Conservation (phyloP, 53 echinoderm and acorn worm genomes). For the Actinopyga echinites region DNA sequence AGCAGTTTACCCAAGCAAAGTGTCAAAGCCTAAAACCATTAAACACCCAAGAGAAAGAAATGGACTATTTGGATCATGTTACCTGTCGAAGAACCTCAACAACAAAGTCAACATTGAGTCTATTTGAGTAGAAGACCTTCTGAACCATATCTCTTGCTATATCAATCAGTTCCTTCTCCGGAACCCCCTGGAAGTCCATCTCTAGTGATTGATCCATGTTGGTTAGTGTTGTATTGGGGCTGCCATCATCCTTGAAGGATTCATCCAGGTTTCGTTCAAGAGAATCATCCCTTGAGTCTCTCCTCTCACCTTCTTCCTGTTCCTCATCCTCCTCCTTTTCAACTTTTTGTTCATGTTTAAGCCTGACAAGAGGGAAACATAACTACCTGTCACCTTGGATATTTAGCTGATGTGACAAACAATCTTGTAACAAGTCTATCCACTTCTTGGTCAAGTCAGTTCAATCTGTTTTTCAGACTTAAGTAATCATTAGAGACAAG, state of each 20-base stretch:
- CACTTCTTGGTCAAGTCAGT: no score
- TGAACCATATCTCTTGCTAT: slow-evolving; percentile 78
- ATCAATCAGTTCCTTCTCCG: slow-evolving; percentile 58
- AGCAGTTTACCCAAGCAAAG: no score
- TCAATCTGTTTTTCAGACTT: no score
- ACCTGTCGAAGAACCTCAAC: slow-evolving; percentile 97
- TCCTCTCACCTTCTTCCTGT: slow-evolving; percentile 36
- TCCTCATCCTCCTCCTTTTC: slow-evolving; percentile 25
- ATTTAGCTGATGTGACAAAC: not conserved
- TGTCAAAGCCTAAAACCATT: not conserved
- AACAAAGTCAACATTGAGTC: slow-evolving; percentile 93
- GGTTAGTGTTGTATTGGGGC: slow-evolving; percentile 68
- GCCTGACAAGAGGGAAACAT: not conserved
- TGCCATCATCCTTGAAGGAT: slow-evolving; percentile 66
- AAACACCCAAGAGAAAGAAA: not conserved
- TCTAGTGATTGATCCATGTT: slow-evolving; percentile 49
- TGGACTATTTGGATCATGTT: not conserved
- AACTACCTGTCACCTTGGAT: not conserved
- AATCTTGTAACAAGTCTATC: not conserved
- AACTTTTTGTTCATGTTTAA: slow-evolving; percentile 7
- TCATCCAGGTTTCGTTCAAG: slow-evolving; percentile 73
- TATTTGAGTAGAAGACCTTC: slow-evolving; percentile 81
- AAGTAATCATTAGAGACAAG: no score
- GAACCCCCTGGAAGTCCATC: slow-evolving; percentile 33
- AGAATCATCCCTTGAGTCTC: slow-evolving; percentile 60